Evolutionary conservation across 2,113 vertebrate genomes (phyloP), one percentile per base, ranked within the genome.

Genomic region (Bos taurus): DNA sequence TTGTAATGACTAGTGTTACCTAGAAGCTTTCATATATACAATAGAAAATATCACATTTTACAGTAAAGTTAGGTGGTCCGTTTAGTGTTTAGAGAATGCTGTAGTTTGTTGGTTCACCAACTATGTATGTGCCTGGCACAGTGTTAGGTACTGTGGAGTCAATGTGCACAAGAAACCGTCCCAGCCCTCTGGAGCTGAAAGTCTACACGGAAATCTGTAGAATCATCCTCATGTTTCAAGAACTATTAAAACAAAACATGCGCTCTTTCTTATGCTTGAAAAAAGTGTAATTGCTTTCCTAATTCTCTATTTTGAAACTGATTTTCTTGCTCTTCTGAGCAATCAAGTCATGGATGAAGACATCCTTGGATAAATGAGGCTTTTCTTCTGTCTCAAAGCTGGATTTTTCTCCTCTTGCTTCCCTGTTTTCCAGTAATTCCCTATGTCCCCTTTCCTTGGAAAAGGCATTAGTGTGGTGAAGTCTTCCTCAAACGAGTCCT

Each of bases 1-100:
- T 87, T 96, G 52, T 83, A 0, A 0, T 90, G 85, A 97, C 43
- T 74, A 97, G 2, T 93, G 78, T 93, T 82, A 93, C 56, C 19
- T 15, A 98, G 90, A 84, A 93, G 33, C 71, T 90, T 98, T 92
- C 74, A 26, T 56, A 52, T 85, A n/a, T 74, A 64, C 7, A 56
- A 7, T 64, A 90, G 84, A 46, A 90, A 88, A 48, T 83, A 80
- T 2, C 92, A 25, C 84, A n/a, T 21, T 64, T 93, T 48, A 88
- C 11, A 59, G 30, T 95, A 80, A 94, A 96, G 89, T 30, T 52
- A 94, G 28, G 1, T 2, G 1, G 43, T 90, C 88, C 43, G 50
- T 81, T 98, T 97, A 97, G 89, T 95, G 15, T 96, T 96, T 86
- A 94, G 85, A 60, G 96, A 93, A 64, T 4, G 25, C 50, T 7